Evolutionary conservation across 2,113 vertebrate genomes (phyloP), one percentile per base, ranked within the genome.

Genomic region (Turnix velox): DNA sequence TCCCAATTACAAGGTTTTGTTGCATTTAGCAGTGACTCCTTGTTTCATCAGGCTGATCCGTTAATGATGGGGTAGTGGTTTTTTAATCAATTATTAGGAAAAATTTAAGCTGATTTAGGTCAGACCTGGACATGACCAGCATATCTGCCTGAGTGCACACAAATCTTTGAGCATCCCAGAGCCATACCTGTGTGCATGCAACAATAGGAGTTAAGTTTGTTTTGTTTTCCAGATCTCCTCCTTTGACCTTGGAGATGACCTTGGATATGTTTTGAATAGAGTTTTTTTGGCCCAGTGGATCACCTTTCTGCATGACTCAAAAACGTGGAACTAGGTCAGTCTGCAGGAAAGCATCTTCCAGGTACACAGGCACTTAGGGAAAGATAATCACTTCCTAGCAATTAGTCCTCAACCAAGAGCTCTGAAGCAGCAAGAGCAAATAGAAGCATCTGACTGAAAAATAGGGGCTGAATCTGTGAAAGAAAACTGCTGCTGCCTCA

Each of bases 201-300:
- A 17, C 42, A 40, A 43, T 8, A 15, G 40, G 7, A 30, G 12
- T 35, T 76, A 55, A 5, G 20, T 54, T 58, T 73, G 42, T n/a
- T 88, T 82, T 84, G 30, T 84, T 92, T 94, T 83, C 30, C 65
- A 74, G 43, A 51, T 84, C n/a, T 42, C n/a, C 11, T 57, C 40
- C 49, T 78, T 86, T 63, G 39, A 75, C 35, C 19, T 54, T 17
- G 63, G 22, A 74, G 37, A 23, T 55, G 27, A 58, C 48, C 42
- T 69, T 62, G 45, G 35, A 71, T 20, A 1, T 39, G 9, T 92
- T 87, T 78, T 52, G 28, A 63, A 43, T 17, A 49, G 67, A 58
- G 22, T 7, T 22, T 62, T 71, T 55, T 87, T 78, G 40, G 39
- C 73, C 40, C 3, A 2, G 12, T 4, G 43, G 28, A 69, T 80